phyloP scores from a whole-genome alignment of 2,888 invertebrate species.

The Thalpophila matura region DNA sequence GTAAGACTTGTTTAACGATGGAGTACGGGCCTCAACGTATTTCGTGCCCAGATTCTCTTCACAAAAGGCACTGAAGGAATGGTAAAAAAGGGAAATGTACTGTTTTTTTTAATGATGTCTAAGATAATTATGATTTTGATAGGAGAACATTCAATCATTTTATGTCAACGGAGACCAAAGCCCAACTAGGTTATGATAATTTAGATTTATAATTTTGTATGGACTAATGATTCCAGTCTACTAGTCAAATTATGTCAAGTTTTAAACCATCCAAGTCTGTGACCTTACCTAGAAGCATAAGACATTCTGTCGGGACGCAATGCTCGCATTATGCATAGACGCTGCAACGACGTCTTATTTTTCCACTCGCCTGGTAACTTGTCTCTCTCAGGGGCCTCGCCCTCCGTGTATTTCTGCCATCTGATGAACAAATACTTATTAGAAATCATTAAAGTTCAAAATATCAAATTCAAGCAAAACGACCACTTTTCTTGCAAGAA shows the following conservation, averaged over 20 bases:
- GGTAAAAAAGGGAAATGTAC: not conserved
- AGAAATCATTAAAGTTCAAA: not conserved
- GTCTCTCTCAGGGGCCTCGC: conserved; percentile 97
- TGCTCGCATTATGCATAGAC: conserved; percentile 97
- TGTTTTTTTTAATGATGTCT: too few species aligned
- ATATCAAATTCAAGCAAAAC: not conserved
- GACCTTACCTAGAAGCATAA: conserved; percentile 94
- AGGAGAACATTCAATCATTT: too few species aligned
- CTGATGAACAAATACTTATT: conserved; percentile 79
- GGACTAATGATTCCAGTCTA: too few species aligned
- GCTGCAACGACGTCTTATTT: conserved; percentile 95
- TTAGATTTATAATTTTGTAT: too few species aligned
- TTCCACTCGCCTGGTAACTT: conserved; percentile 99
- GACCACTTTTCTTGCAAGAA: not conserved
- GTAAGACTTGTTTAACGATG: conserved; percentile 96
- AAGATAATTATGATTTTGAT: too few species aligned
- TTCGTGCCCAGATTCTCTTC: conserved; percentile 96
- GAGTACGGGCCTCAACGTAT: conserved; percentile 94
- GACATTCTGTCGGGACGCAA: conserved; percentile 98
- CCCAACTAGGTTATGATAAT: too few species aligned
- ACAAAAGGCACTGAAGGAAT: conserved; percentile 93
- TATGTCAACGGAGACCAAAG: too few species aligned
- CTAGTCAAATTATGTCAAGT: too few species aligned
- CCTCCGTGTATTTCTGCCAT: conserved; percentile 98
- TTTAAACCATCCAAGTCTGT: too few species aligned